Percentiles rank a stretch among this genome's conserved stretches.
Evolutionary conservation across 1,140 invertebrate genomes (phyloP).

Genomic region (Eufriesea mexicana): DNA sequence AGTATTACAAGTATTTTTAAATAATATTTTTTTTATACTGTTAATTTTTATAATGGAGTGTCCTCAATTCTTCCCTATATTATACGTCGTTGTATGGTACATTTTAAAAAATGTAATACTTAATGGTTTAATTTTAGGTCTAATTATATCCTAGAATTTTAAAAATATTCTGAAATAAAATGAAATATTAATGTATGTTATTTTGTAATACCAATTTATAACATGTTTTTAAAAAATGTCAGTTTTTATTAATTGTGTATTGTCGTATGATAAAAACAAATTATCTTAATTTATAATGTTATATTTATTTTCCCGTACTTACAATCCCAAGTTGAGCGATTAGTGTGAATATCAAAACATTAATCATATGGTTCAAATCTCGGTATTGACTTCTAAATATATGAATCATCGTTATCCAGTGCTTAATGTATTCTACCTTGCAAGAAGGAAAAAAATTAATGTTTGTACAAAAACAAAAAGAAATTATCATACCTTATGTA

Average conservation of each 20-base stretch:
- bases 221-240: background rate
- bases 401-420: constrained; percentile 12
- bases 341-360: background rate
- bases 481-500: constrained; percentile 2
- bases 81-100: too few relatives aligned
- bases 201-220: background rate
- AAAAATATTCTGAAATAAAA: too few relatives aligned
- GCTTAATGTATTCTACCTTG: background rate
- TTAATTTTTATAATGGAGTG: too few relatives aligned
- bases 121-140: too few relatives aligned
- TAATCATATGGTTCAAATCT: background rate
- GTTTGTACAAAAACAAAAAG: constrained; percentile 12
- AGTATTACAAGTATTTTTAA: too few relatives aligned
- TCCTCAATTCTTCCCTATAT: too few relatives aligned
- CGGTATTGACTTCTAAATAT: background rate
- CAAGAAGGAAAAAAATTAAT: background rate
- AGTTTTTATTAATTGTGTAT: background rate
- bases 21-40: too few relatives aligned
- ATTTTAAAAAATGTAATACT: too few relatives aligned
- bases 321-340: background rate
- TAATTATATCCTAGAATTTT: too few relatives aligned
- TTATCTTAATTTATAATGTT: background rate
- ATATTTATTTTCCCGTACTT: background rate
- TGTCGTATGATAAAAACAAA: background rate
- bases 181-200: background rate